A percentile compares a stretch with the other conserved stretches of the same genome.
Evolutionary conservation across 2,888 invertebrate species (phyloP).

Genomic region (Diloba caeruleocephala): DNA sequence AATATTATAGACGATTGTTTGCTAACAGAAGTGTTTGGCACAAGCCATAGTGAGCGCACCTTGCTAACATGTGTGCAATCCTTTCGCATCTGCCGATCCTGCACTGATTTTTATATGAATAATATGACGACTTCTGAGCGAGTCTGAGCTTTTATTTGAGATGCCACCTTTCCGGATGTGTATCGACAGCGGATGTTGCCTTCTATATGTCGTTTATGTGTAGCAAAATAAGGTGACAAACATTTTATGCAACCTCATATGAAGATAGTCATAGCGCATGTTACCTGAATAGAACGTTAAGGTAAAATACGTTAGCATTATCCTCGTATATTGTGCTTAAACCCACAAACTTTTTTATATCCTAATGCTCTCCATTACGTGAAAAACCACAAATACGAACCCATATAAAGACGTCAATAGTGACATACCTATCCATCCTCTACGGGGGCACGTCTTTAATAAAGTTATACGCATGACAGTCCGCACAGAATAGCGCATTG

Average conservation of each 20-base stretch:
- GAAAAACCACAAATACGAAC: constrained; percentile 49
- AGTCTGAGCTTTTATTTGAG: constrained; percentile 77
- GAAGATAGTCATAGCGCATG: neutral
- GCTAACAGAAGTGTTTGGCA: constrained; percentile 77
- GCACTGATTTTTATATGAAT: constrained; percentile 88
- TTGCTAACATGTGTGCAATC: constrained; percentile 87
- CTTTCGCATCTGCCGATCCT: constrained; percentile 81
- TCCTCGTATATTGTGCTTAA: constrained; percentile 9
- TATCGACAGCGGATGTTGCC: constrained; percentile 79
- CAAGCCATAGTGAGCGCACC: constrained; percentile 83
- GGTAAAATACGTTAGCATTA: neutral
- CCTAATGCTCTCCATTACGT: constrained; percentile 30
- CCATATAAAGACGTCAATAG: constrained; percentile 58
- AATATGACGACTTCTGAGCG: constrained; percentile 89
- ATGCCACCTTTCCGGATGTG: constrained; percentile 87
- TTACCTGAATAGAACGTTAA: neutral
- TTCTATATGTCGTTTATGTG: constrained; percentile 63
- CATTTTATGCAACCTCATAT: constrained; percentile 28
- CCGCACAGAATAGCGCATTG: constrained; percentile 72
- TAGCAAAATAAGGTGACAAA: constrained; percentile 61
- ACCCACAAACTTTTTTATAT: constrained; percentile 18
- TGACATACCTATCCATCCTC: constrained; percentile 78
- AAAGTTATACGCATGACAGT: constrained; percentile 82
- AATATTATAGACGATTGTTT: constrained; percentile 72
- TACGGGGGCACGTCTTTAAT: constrained; percentile 78